Conservation (phyloP, 2,888 invertebrate species). For the Craniophora ligustri region DNA sequence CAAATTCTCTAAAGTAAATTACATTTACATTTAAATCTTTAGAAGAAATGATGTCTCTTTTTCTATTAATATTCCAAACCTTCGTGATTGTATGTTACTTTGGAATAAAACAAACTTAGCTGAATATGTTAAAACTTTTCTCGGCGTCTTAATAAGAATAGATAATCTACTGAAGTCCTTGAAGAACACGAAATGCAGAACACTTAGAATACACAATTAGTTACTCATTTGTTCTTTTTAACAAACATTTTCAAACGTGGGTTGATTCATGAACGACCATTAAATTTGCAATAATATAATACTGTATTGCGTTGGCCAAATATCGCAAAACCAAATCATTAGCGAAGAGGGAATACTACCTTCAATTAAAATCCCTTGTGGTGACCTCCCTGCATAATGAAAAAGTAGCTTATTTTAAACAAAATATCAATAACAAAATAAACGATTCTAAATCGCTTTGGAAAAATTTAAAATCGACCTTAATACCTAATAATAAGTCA, state of each 20-base stretch:
- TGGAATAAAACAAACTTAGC: slow-evolving; percentile 20
- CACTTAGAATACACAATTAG: slow-evolving; percentile 40
- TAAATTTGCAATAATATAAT: no score
- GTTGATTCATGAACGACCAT: slow-evolving; percentile 4
- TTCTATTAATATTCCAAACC: slow-evolving; percentile 1
- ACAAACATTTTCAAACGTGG: slow-evolving; percentile 25
- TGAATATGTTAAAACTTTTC: slow-evolving; percentile 44
- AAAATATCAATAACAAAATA: no score
- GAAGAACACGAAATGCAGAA: slow-evolving; percentile 35
- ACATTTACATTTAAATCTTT: background rate
- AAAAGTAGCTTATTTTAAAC: no score
- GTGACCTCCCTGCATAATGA: no score
- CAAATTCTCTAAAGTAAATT: background rate
- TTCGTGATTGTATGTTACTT: slow-evolving; percentile 5
- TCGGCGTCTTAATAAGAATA: slow-evolving; percentile 33
- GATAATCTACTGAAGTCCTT: slow-evolving; percentile 42
- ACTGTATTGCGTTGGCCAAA: no score
- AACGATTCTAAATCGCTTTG: no score
- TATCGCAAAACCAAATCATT: no score
- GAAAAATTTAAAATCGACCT: no score
- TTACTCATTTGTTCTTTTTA: slow-evolving; percentile 12
- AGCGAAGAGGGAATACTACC: no score
- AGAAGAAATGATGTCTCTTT: background rate
- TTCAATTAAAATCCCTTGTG: no score
- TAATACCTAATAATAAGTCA: no score